Percentiles rank a stretch among this genome's conserved stretches.
Conservation (phyloP, 1,140 invertebrate species). For the Drosophila kurseongensis region DNA sequence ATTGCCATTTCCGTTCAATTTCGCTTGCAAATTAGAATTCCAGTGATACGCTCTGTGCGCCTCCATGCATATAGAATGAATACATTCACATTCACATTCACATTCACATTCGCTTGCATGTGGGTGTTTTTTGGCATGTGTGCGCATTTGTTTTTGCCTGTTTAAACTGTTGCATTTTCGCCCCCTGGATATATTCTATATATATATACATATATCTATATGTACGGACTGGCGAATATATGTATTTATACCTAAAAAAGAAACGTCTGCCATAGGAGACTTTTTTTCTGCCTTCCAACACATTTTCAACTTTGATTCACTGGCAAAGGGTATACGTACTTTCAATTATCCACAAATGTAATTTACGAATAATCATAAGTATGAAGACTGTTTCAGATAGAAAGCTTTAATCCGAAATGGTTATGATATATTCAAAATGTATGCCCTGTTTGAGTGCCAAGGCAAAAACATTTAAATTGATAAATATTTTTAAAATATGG, state of each 20-base stretch:
- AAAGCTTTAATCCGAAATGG: too few species aligned
- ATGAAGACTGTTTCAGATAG: too few species aligned
- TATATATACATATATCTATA: slow-evolving; percentile 2
- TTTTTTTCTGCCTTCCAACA: slow-evolving; percentile 19
- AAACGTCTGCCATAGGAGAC: slow-evolving; percentile 24
- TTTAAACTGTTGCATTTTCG: slow-evolving; percentile 74
- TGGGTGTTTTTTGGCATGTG: slow-evolving; percentile 59
- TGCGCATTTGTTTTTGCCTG: slow-evolving; percentile 51
- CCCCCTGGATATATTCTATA: slow-evolving; percentile 25
- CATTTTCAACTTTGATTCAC: slow-evolving; percentile 18
- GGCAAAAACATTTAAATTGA: too few species aligned
- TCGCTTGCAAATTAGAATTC: slow-evolving; percentile 82
- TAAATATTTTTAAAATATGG: too few species aligned
- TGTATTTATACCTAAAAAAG: slow-evolving; percentile 15
- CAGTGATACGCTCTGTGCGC: slow-evolving; percentile 73
- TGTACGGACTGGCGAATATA: neutral
- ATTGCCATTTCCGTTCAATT: slow-evolving; percentile 83
- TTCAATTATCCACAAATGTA: neutral
- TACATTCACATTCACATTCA: slow-evolving; percentile 1
- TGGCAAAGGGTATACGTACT: neutral
- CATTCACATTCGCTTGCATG: slow-evolving; percentile 10
- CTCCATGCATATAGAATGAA: slow-evolving; percentile 72
- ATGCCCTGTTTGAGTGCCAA: too few species aligned
- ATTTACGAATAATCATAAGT: too few species aligned
- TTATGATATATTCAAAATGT: too few species aligned